Base-by-base conservation (phyloP, 2,888 invertebrate species). In the Masnerella sp. region DNA sequence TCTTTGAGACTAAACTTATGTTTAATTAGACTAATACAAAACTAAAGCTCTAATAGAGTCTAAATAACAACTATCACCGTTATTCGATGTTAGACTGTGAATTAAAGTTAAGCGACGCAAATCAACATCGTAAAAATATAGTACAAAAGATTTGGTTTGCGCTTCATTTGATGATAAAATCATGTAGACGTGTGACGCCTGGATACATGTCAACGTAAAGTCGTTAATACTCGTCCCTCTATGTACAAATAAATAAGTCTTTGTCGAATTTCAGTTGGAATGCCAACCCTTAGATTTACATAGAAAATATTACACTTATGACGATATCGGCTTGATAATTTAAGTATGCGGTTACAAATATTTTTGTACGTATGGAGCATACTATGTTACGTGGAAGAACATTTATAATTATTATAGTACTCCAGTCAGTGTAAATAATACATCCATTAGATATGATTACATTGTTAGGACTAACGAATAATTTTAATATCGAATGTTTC, bases 331-430 rank as follows among this genome's bases (percentile, higher is more conserved):
- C 59, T 56, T 62, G 40, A 69, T 56, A 70, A 62, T 61, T 47
- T 17, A 61, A 43, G 42, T 47, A 56, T 49, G 52, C 42, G 32
- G 56, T 62, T 62, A 69, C 30, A 69, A 61, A 70, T 49, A 70
- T 70, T n/a, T n/a, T 70, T 70, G 69, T 69, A 69, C 69, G 59
- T 52, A 40, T 49, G 54, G 69, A 69, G 51, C 28, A 59, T 52
- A 68, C 52, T 59, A 49, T 68, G 49, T 45, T 68, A 59, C 32
- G 45, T 56, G 56, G 62, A 70, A 62, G 61, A 61, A 69, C 69
- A 61, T 54, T 61, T 47, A 69, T 61, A 69, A 54, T 38, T n/a
- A 14, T 36, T 61, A 69, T 34, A 70, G 34, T 47, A 47, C 54
- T 62, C 70, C 70, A 61, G 69, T 61, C 61, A 69, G 25, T 69